A percentile compares a stretch with the other conserved stretches of the same genome.
Evolutionary conservation across 2,888 invertebrate species (phyloP).

Genomic region (Dasysyrphus albostriatus): DNA sequence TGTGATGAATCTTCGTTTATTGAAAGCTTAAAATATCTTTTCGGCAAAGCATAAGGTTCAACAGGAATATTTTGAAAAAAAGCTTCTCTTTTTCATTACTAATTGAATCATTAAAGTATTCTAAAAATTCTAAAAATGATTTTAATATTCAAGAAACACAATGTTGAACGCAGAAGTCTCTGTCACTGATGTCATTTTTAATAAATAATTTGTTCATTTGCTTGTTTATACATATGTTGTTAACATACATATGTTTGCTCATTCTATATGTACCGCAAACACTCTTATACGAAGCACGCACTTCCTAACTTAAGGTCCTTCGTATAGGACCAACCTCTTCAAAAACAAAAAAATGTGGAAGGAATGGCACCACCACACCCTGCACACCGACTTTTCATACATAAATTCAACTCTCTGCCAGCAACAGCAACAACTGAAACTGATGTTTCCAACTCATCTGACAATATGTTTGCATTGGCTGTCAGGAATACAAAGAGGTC

Average conservation of each 20-base stretch:
- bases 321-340: slow-evolving; percentile 10
- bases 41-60: no score
- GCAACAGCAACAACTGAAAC: slow-evolving; percentile 50
- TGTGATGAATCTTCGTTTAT: no score
- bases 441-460: slow-evolving; percentile 74
- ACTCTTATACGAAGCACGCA: slow-evolving; percentile 40
- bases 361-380: not conserved
- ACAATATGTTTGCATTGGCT: slow-evolving; percentile 74
- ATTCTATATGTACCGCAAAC: slow-evolving; percentile 23
- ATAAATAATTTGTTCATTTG: slow-evolving; percentile 71
- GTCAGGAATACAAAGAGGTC: slow-evolving; percentile 75
- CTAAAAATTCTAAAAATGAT: slow-evolving; percentile 27
- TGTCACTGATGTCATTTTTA: slow-evolving; percentile 65
- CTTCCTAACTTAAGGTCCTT: slow-evolving; percentile 56
- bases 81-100: not conserved
- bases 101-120: not conserved
- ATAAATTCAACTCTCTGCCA: slow-evolving; percentile 4
- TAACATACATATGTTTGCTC: slow-evolving; percentile 19
- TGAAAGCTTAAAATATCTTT: no score
- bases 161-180: not conserved
- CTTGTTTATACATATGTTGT: no score
- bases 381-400: not conserved
- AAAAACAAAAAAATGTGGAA: not conserved
- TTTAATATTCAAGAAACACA: slow-evolving; percentile 23
- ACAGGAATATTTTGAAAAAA: not conserved